phyloP scores from a whole-genome alignment of 1,140 invertebrate species.

The Pseudomyrmex flavicornis region DNA sequence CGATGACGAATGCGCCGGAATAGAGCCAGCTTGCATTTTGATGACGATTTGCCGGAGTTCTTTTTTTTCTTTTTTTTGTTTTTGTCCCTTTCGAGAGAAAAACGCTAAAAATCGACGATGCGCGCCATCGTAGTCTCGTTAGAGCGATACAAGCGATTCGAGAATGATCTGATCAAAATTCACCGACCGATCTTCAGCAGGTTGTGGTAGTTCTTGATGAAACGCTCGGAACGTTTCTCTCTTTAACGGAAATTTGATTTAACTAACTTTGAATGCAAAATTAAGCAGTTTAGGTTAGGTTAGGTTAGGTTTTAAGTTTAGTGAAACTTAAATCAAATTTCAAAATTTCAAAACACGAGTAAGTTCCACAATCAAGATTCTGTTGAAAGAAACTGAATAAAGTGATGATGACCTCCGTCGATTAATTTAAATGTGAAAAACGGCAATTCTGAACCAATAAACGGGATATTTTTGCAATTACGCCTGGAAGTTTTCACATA shows the following conservation, averaged over 20 bases:
- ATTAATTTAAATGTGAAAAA: too few relatives aligned
- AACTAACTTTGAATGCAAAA: conserved; percentile 8
- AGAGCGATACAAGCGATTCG: too few relatives aligned
- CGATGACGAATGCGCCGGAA: conserved; percentile 51
- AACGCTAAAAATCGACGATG: not conserved
- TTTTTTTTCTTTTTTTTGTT: too few relatives aligned
- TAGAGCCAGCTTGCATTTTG: conserved; percentile 44
- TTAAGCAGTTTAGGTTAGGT: conserved; percentile 11
- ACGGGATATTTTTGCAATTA: too few relatives aligned
- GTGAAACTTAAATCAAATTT: conserved; percentile 21
- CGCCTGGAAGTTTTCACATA: too few relatives aligned
- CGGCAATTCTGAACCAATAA: too few relatives aligned
- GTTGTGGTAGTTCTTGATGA: not conserved
- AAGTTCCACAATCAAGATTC: not conserved
- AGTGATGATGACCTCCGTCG: too few relatives aligned
- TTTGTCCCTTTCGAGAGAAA: not conserved
- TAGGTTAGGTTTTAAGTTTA: too few relatives aligned
- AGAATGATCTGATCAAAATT: not conserved
- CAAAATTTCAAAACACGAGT: conserved; percentile 28
- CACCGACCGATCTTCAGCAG: not conserved
- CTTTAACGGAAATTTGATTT: conserved; percentile 15
- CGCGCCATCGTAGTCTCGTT: too few relatives aligned
- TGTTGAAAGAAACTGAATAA: not conserved
- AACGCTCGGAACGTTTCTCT: not conserved
- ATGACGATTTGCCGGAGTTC: not conserved